phyloP scores from a whole-genome alignment of 2,113 vertebrate genomes.

The Xenotilapia longispinis region DNA sequence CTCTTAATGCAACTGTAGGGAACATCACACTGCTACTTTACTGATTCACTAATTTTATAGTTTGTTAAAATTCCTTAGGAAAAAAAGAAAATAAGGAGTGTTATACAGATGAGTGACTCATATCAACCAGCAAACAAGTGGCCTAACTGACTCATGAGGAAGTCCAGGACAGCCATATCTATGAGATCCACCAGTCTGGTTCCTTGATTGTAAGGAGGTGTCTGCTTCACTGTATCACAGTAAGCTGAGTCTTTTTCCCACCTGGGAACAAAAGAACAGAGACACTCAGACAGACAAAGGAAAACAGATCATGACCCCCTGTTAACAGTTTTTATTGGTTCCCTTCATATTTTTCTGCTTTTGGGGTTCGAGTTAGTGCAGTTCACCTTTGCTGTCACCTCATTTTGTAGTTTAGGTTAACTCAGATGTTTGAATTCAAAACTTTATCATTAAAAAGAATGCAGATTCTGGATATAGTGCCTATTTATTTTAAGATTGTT shows the following conservation, averaged over 20 bases:
- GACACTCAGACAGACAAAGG: background rate
- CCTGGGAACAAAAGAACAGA: constrained; percentile 58
- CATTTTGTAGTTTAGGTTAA: background rate
- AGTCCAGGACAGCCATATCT: constrained; percentile 96
- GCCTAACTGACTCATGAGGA: constrained; percentile 86
- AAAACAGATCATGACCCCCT: background rate
- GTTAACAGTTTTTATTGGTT: background rate
- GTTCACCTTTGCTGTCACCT: background rate
- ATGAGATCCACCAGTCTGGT: constrained; percentile 88
- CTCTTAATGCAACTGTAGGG: background rate
- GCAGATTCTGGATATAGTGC: background rate
- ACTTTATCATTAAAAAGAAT: background rate
- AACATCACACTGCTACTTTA: background rate
- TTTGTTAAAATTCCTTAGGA: background rate
- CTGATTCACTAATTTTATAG: background rate
- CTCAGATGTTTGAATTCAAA: background rate
- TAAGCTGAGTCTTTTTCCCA: constrained; percentile 92
- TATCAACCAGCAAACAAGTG: background rate
- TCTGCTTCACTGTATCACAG: constrained; percentile 92
- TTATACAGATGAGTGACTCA: background rate
- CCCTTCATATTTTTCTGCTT: background rate
- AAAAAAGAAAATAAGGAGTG: background rate
- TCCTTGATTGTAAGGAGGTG: constrained; percentile 83
- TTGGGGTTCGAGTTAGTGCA: background rate
- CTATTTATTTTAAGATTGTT: background rate